A percentile compares a stretch with the other conserved stretches of the same genome.
phyloP scores from a whole-genome alignment of 2,113 vertebrate genomes.

The Corythoichthys intestinalis region DNA sequence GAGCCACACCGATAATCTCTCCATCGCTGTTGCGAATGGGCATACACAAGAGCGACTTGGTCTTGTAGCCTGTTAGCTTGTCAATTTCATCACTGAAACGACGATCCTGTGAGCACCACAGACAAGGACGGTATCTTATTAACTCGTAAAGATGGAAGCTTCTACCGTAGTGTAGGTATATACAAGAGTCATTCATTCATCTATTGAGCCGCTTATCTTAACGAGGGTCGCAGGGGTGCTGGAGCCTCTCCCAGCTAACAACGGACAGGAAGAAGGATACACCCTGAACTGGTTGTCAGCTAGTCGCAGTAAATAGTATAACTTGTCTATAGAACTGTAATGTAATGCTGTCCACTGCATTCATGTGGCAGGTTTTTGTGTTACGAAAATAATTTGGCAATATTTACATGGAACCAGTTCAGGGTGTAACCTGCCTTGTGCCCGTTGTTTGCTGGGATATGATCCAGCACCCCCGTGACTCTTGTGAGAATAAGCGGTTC shows the following conservation, averaged over 20 bases:
- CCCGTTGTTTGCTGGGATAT: too few species aligned
- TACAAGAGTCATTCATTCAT: too few species aligned
- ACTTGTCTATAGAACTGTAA: too few species aligned
- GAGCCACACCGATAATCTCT: conserved; percentile 93
- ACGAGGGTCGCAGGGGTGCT: too few species aligned
- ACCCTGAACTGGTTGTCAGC: too few species aligned
- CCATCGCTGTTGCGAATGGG: conserved; percentile 94
- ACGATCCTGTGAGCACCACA: conserved; percentile 78
- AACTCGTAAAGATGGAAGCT: conserved; percentile 17
- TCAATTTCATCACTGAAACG: conserved; percentile 98
- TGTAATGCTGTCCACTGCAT: neutral
- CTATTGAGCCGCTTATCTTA: too few species aligned
- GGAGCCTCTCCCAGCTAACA: too few species aligned
- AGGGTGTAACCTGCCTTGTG: too few species aligned
- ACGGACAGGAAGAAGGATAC: too few species aligned
- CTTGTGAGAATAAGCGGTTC: too few species aligned
- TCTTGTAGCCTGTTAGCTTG: conserved; percentile 97
- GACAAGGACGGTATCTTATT: conserved; percentile 13
- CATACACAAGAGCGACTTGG: conserved; percentile 95
- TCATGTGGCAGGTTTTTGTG: neutral
- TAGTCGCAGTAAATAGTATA: too few species aligned
- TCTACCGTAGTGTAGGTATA: neutral
- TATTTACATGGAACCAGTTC: neutral
- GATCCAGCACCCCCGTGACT: too few species aligned
- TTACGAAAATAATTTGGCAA: neutral